A percentile compares a stretch with the other conserved stretches of the same genome.
Evolutionary conservation across 2,113 vertebrate genomes (phyloP).

Genomic region (Sorex fumeus): DNA sequence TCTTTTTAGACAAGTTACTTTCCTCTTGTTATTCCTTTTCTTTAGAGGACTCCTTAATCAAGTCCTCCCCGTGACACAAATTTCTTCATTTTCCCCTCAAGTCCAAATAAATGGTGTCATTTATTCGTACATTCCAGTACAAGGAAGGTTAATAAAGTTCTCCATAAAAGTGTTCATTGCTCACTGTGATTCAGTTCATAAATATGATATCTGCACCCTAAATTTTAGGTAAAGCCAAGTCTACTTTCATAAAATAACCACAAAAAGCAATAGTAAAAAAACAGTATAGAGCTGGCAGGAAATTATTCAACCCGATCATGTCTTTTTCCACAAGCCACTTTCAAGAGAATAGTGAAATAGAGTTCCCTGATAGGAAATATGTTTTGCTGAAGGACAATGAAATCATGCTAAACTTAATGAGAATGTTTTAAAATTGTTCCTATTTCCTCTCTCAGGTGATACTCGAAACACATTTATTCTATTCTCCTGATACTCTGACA

Average conservation of each 20-base stretch:
- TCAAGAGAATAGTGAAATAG: slow-evolving; percentile 52
- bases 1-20: neutral
- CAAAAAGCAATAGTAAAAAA: slow-evolving; percentile 55
- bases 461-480: slow-evolving; percentile 78
- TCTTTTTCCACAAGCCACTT: slow-evolving; percentile 38
- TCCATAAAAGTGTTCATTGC: neutral
- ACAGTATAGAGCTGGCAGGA: slow-evolving; percentile 40
- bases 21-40: neutral
- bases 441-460: slow-evolving; percentile 75
- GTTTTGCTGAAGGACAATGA: slow-evolving; percentile 75
- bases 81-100: neutral
- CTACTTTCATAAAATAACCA: slow-evolving; percentile 21
- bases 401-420: slow-evolving; percentile 73
- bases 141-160: neutral
- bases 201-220: neutral
- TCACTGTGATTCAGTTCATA: slow-evolving; percentile 50
- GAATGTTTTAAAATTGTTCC: slow-evolving; percentile 72
- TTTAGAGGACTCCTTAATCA: neutral
- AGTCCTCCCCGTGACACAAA: neutral
- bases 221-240: slow-evolving; percentile 58
- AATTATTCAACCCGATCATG: slow-evolving; percentile 53
- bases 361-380: slow-evolving; percentile 57
- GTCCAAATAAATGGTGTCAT: neutral
- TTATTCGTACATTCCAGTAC: neutral
- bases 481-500: slow-evolving; percentile 71